Base-by-base conservation (phyloP, 2,888 invertebrate species). In the Charanyca ferruginea region DNA sequence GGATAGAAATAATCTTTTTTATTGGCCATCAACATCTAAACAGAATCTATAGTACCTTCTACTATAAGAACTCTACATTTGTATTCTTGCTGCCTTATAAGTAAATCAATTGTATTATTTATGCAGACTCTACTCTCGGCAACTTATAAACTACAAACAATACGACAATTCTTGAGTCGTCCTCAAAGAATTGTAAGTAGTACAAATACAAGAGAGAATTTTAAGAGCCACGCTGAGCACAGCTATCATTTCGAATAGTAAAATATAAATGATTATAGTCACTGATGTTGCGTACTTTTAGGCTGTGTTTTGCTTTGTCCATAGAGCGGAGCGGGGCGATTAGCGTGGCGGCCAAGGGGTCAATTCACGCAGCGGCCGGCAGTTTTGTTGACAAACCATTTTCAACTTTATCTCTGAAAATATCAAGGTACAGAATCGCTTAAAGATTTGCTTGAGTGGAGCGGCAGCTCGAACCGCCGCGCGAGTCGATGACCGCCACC, bases 231-330 rank as follows among this genome's bases (percentile, higher is more conserved):
- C 47, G 13, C 20, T 35, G 59, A 58, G 44, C 57, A 57, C 13
- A 48, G 55, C 62, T 59, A 55, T 70, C 63, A 72, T 62, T n/a
- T 73, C 54, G 35, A 54, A 44, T 22, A 35, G 57, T 77, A 45
- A 77, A 73, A 57, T 61, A 77, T 65, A 72, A 71, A 77, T 59
- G 64, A 20, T 23, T 49, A 54, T 60, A 35, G 25, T 49, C 45
- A 25, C 22, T 54, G 54, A 42, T 69, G 55, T 44, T 55, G 66
- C 67, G 47, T 55, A 41, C 28, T 18, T 23, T 65, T 20, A n/a
- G 22, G 45, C 9, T 41, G 25, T 9, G 20, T 41, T 1, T n/a
- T 47, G 25, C n/a, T 38, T 38, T 38, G 16, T 4, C 16, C 16
- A 38, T 38, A 38, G 16, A 38, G 38, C 38, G 13, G 16, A 38